These are phyloP conservation scores for Misgurnus mizolepis DNA, from an alignment of 2,113 vertebrate genomes.

Conservation along the genomic window DNA sequence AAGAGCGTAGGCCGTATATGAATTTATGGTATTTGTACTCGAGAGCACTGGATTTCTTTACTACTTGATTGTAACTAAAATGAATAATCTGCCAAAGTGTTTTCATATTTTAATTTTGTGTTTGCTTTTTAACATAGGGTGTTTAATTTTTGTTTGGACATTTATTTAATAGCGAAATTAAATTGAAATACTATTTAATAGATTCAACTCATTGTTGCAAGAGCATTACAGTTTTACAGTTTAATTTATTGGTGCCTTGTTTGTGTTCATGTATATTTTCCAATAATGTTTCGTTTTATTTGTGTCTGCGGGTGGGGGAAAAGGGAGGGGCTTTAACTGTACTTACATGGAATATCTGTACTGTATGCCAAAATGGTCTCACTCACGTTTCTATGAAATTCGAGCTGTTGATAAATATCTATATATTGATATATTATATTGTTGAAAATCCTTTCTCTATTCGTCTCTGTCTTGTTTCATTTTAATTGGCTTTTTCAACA, in stretches of 20 bases:
- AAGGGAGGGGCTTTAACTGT: constrained; percentile 62
- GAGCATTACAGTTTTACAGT: constrained; percentile 56
- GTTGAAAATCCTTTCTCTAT: constrained; percentile 72
- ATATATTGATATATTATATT: constrained; percentile 87
- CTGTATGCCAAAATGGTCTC: constrained; percentile 84
- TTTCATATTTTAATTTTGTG: constrained; percentile 63
- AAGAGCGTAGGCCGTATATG: constrained; percentile 77
- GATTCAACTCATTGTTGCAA: constrained; percentile 64
- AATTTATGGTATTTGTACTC: constrained; percentile 75
- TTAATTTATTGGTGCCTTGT: constrained; percentile 86
- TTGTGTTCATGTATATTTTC: constrained; percentile 77
- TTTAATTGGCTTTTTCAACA: not conserved
- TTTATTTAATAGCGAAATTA: constrained; percentile 68
- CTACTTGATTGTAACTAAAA: constrained; percentile 85
- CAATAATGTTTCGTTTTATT: constrained; percentile 48
- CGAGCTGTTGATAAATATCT: constrained; percentile 83
- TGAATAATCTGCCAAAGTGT: constrained; percentile 85
- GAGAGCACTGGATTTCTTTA: constrained; percentile 82
- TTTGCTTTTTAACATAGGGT: constrained; percentile 73
- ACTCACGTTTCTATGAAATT: constrained; percentile 83
- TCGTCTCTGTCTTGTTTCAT: constrained; percentile 9
- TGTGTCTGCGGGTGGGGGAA: constrained; percentile 59
- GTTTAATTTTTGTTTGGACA: constrained; percentile 72
- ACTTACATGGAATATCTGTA: constrained; percentile 80
- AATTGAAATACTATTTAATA: constrained; percentile 69